A percentile compares a stretch with the other conserved stretches of the same genome.
These are phyloP conservation scores for Coreius guichenoti DNA, from an alignment of 2,797 vertebrate genomes.

Conservation along the genomic window DNA sequence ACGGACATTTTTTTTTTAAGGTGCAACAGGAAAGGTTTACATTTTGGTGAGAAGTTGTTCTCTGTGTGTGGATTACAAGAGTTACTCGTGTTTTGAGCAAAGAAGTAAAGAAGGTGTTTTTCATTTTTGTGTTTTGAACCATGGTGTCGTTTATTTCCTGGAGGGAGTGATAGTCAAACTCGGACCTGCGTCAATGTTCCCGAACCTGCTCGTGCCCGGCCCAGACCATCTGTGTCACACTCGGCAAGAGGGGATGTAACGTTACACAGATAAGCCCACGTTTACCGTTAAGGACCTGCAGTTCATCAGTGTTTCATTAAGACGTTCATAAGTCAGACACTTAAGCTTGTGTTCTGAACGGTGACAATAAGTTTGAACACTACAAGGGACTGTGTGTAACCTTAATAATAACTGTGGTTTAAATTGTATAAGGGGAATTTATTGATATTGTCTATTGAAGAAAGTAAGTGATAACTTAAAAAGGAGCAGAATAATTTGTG, in stretches of 20 bases:
- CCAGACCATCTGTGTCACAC: background rate
- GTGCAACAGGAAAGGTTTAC: too few species aligned
- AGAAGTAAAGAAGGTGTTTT: background rate
- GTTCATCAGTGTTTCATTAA: constrained; percentile 30
- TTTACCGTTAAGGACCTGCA: constrained; percentile 31
- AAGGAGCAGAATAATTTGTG: too few species aligned
- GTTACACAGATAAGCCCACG: constrained; percentile 28
- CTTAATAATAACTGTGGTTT: background rate
- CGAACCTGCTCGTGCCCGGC: background rate
- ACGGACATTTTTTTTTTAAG: too few species aligned
- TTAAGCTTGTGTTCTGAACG: constrained; percentile 44
- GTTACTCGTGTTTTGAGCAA: too few species aligned
- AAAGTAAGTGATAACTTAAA: background rate
- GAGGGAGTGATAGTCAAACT: background rate
- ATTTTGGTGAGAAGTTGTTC: too few species aligned
- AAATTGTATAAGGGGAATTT: background rate
- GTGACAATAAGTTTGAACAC: constrained; percentile 41
- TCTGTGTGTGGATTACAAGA: too few species aligned
- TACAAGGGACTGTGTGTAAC: constrained; percentile 39
- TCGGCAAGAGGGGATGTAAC: background rate
- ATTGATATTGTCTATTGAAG: background rate
- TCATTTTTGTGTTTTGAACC: background rate
- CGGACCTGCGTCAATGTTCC: background rate
- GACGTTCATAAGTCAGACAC: constrained; percentile 46
- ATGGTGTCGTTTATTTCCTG: background rate